Evolutionary conservation across 2,113 vertebrate species (phyloP).

Genomic region (Hypanus sabinus): DNA sequence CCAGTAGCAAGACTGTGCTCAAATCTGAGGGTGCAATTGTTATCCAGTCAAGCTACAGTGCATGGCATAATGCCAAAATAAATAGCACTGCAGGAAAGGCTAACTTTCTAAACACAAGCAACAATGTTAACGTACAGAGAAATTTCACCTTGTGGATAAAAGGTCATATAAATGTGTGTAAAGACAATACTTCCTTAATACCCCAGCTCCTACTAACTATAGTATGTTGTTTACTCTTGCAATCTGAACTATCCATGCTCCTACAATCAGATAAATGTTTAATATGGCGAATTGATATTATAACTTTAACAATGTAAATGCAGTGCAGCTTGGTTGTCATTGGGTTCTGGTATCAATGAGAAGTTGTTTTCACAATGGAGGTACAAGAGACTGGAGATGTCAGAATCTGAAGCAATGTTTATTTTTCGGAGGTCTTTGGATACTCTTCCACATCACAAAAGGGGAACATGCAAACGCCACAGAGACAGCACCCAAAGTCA

Average conservation of each 20-base stretch:
- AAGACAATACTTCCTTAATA: background rate
- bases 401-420: too few relatives aligned
- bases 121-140: background rate
- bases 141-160: background rate
- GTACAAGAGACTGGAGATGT: too few relatives aligned
- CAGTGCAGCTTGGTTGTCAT: background rate
- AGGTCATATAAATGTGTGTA: background rate
- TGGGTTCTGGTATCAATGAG: background rate
- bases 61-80: background rate
- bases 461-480: too few relatives aligned
- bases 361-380: background rate
- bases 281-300: background rate
- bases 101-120: background rate
- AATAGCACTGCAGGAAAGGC: background rate
- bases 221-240: background rate
- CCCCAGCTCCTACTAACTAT: background rate
- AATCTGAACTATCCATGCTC: background rate
- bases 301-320: background rate
- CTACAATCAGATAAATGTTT: background rate
- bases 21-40: background rate
- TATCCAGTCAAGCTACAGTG: background rate
- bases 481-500: too few relatives aligned
- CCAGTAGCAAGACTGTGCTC: background rate
- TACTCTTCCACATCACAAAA: too few relatives aligned
- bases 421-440: too few relatives aligned